These are phyloP conservation scores for Colinus virginianus DNA, from an alignment of 2,113 vertebrate species.

Conservation along the genomic window DNA sequence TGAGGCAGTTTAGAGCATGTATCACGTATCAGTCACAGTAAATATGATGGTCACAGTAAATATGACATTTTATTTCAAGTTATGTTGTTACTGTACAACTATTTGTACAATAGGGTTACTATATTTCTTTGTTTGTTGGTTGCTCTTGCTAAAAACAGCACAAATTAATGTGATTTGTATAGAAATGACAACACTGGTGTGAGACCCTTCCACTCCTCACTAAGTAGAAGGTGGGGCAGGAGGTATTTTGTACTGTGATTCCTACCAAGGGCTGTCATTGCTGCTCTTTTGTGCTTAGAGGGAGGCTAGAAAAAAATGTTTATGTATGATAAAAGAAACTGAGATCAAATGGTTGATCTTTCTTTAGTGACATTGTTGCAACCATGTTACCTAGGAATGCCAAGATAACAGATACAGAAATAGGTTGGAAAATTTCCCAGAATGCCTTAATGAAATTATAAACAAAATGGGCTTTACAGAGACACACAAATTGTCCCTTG, in stretches of 20 bases:
- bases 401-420: background rate
- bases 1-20: background rate
- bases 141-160: background rate
- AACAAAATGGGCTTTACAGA: background rate
- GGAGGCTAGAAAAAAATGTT: background rate
- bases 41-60: background rate
- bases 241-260: background rate
- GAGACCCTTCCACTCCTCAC: background rate
- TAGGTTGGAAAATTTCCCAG: background rate
- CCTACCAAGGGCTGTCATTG: background rate
- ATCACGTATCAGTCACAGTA: background rate
- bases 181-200: background rate
- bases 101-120: background rate
- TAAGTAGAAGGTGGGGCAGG: background rate
- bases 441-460: slow-evolving; percentile 18
- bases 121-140: background rate
- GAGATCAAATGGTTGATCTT: background rate
- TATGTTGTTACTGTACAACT: background rate
- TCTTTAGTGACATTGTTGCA: background rate
- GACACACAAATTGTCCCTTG: background rate
- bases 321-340: background rate
- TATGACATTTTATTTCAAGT: background rate
- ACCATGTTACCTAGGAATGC: background rate
- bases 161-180: background rate
- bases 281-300: background rate